Base-by-base conservation (phyloP, 1,140 invertebrate genomes). In the Alviniconcha marisindica region DNA sequence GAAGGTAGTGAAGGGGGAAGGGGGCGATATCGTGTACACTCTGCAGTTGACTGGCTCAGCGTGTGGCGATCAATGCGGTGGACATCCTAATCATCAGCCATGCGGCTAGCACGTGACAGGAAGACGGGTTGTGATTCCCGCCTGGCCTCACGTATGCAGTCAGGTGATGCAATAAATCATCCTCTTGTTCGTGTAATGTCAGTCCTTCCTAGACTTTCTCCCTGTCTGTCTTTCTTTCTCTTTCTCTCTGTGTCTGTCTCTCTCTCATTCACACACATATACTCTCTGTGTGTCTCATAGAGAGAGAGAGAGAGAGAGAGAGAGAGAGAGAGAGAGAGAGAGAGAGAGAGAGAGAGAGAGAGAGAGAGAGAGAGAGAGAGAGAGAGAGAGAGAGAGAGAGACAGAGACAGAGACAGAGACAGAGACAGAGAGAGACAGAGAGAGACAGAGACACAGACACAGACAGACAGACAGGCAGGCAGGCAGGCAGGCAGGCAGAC, bases 301-400 rank as follows among this genome's bases (percentile, higher is more conserved):
- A 33, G 63, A 33, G 21, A 69, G 63, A 69, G 28, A 69, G n/a
- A 69, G 2, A 69, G 28, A 69, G 63, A 69, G n/a, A 69, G 2
- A 69, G 2, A 69, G 63, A 69, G n/a, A 69, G 63, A 31, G n/a
- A 31, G 28, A 33, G n/a, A 69, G 28, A 69, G n/a, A 69, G 63
- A 69, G 63, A 33, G n/a, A 69, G n/a, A 69, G n/a, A 69, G n/a
- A 69, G n/a, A 69, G n/a, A 69, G 3, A 69, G n/a, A 69, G n/a
- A 69, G 63, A 33, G 28, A 69, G 28, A 69, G 63, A 69, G 63
- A 69, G 63, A 69, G n/a, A 69, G 63, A 69, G n/a, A 69, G n/a
- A 69, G 31, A 69, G 63, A 69, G n/a, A 69, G 63, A 33, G 63
- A 69, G n/a, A 69, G 63, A 69, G 28, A 69, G n/a, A 69, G n/a